Evolutionary conservation across 2,113 vertebrate genomes (phyloP), one percentile per base, ranked within the genome.

Genomic region (Leptocoma aspasia): DNA sequence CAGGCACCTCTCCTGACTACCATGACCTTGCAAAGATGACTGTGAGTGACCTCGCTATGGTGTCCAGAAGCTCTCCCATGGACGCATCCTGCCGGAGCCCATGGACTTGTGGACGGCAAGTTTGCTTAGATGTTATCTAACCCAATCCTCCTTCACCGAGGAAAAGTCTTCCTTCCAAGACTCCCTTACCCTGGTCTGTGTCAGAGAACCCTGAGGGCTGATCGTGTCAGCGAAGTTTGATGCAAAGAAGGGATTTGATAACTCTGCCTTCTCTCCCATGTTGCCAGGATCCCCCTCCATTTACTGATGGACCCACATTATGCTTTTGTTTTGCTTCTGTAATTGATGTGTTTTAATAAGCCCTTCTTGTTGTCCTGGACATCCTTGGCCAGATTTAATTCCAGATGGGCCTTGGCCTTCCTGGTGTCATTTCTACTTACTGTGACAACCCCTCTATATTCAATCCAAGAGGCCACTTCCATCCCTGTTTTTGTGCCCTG

Each of bases 21-120:
- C 15, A 73, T 0, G 0, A 37, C 10, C 27, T 81, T 73, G 13
- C 27, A 66, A 44, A 66, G 31, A 14, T 33, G 33, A 45, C 30
- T 24, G 13, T 52, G 45, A 82, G 39, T 45, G 39, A 37, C 13
- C 28, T 45, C 0, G 0, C 18, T n/a, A 24, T 0, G 0, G 23
- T 30, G 11, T 30, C 33, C 20, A 45, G 24, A 73, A 60, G 3
- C 3, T 82, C 60, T 57, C 17, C 66, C 4, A 1, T 42, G 50
- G 50, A 33, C 0, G 0, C 31, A 31, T 65, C 24, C 35, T 57
- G 31, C 17, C 86, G 81, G 7, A 20, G 19, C 3, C 33, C 33
- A 30, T 12, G 33, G 28, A 17, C 13, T 53, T 75, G 33, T 18
- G n/a, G 5, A 30, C n/a, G 9, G 21, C 53, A 53, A 4, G 39